Evolutionary conservation across 92 coral and sea anemone species (phyloP).

Genomic region (Virgularia gustaviana): DNA sequence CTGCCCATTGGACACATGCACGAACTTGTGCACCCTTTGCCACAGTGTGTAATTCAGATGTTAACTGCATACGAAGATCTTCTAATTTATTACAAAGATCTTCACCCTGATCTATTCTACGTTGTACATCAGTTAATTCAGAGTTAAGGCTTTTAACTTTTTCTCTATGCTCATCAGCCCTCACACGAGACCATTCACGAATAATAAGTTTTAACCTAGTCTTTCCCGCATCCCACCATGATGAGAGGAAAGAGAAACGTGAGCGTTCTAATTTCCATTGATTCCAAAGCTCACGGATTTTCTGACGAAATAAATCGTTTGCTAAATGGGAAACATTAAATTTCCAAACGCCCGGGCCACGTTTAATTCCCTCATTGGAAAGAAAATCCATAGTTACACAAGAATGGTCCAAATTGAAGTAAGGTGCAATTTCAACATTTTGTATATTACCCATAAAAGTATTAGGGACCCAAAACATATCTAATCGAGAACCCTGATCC

Average conservation of each 20-base stretch:
- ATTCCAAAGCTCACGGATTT: not conserved
- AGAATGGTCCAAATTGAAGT: slow-evolving; percentile 35
- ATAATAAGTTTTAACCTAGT: not conserved
- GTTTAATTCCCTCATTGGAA: not conserved
- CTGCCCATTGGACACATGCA: slow-evolving; percentile 29
- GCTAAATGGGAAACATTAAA: slow-evolving; percentile 39
- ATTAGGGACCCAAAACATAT: slow-evolving; percentile 17
- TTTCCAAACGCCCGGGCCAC: slow-evolving; percentile 51
- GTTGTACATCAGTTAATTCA: too few species aligned
- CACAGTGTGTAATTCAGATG: not conserved
- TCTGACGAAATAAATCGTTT: slow-evolving; percentile 21
- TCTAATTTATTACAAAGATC: not conserved
- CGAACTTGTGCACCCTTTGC: slow-evolving; percentile 29
- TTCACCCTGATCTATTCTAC: not conserved
- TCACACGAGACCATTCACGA: not conserved
- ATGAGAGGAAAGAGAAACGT: not conserved
- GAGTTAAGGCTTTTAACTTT: not conserved
- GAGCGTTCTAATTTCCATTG: not conserved
- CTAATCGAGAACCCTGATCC: not conserved
- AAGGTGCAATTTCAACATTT: slow-evolving; percentile 12
- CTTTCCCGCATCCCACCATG: slow-evolving; percentile 42
- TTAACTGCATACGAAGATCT: not conserved
- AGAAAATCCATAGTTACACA: not conserved
- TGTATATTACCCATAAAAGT: not conserved
- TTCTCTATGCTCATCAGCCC: not conserved